These are phyloP conservation scores for Poeciliopsis infans DNA, from an alignment of 2,797 vertebrate genomes.

Conservation along the genomic window DNA sequence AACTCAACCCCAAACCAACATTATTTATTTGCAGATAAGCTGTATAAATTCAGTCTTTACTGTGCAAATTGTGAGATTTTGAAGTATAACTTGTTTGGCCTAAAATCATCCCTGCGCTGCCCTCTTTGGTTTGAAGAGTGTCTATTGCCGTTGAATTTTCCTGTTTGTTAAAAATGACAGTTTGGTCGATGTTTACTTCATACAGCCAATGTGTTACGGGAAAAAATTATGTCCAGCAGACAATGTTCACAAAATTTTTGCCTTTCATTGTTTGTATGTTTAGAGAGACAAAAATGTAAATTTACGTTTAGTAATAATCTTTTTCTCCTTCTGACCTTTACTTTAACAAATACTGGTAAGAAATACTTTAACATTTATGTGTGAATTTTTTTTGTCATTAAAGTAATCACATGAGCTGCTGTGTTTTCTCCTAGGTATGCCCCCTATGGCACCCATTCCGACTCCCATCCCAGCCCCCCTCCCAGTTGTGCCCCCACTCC, in stretches of 20 bases:
- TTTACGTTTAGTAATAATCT: neutral
- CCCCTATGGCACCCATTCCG: slow-evolving; percentile 83
- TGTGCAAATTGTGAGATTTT: neutral
- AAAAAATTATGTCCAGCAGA: no score
- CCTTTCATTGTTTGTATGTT: neutral
- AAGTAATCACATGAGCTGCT: neutral
- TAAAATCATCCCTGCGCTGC: no score
- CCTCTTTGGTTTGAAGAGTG: no score
- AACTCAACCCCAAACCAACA: neutral
- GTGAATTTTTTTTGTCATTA: neutral
- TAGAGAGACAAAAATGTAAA: neutral
- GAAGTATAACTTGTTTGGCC: no score
- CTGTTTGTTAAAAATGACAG: no score
- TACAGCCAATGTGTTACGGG: no score
- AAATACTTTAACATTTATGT: neutral
- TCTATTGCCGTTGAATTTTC: no score
- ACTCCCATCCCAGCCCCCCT: slow-evolving; percentile 82
- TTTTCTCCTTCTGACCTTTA: neutral
- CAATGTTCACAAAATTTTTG: neutral
- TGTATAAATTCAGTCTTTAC: neutral
- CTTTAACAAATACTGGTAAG: neutral
- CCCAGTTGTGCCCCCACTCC: slow-evolving; percentile 87
- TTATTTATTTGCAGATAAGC: neutral
- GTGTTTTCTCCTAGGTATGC: slow-evolving; percentile 82
- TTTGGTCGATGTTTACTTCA: no score